Conservation (phyloP, 2,888 invertebrate species). For the Chesias legatella region DNA sequence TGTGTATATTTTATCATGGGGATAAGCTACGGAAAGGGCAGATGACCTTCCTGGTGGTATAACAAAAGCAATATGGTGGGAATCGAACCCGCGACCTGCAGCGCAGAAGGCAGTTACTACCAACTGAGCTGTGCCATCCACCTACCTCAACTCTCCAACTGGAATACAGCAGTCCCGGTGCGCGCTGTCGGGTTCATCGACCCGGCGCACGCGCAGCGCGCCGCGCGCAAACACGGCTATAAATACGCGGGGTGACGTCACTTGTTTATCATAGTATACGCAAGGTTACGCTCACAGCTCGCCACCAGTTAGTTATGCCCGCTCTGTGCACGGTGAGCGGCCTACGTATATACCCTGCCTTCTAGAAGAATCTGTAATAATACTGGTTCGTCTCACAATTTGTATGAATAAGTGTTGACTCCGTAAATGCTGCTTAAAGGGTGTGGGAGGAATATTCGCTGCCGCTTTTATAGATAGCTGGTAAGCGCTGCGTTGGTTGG, state of each 20-base stretch:
- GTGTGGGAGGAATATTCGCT: no score
- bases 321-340: slow-evolving; percentile 16
- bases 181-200: slow-evolving; percentile 46
- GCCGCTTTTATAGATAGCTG: no score
- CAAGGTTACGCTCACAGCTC: slow-evolving; percentile 65
- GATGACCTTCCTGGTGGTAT: no score
- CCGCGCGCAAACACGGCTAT: slow-evolving; percentile 59
- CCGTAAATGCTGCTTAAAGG: no score
- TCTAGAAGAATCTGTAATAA: slow-evolving; percentile 4
- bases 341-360: no score
- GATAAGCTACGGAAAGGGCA: no score
- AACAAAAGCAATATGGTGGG: no score
- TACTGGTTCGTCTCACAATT: not conserved
- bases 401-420: no score
- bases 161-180: slow-evolving; percentile 22
- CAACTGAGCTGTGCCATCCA: slow-evolving; percentile 1
- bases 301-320: slow-evolving; percentile 48
- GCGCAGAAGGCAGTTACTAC: not conserved
- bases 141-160: slow-evolving; percentile 12
- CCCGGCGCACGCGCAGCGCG: slow-evolving; percentile 62
- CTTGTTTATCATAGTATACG: slow-evolving; percentile 73
- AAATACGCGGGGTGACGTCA: slow-evolving; percentile 76
- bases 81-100: no score
- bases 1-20: no score
- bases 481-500: no score